These are phyloP conservation scores for Orthonevra nobilis DNA, from an alignment of 2,888 invertebrate species.

Conservation along the genomic window DNA sequence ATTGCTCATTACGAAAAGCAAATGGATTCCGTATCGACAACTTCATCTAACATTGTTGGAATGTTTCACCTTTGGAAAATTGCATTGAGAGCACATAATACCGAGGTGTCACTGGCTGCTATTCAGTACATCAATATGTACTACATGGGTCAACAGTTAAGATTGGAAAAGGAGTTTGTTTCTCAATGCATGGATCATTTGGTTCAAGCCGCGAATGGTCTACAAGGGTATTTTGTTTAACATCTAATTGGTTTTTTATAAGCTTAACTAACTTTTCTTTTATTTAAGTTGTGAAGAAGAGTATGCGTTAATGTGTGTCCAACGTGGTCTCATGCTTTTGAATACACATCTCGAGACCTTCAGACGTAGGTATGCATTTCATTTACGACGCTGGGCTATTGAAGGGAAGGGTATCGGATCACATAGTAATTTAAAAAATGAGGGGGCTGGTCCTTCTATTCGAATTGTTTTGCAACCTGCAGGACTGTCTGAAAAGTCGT, in stretches of 20 bases:
- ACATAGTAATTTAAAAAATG: slow-evolving; percentile 82
- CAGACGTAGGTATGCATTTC: slow-evolving; percentile 92
- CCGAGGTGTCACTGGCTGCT: slow-evolving; percentile 96
- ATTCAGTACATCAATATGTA: slow-evolving; percentile 96
- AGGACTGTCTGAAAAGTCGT: slow-evolving; percentile 91
- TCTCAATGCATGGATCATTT: slow-evolving; percentile 96
- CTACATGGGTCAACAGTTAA: slow-evolving; percentile 94
- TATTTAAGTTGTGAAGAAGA: slow-evolving; percentile 82
- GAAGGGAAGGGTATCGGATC: slow-evolving; percentile 90
- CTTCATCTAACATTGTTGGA: slow-evolving; percentile 85
- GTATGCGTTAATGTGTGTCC: slow-evolving; percentile 92
- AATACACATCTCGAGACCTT: slow-evolving; percentile 97
- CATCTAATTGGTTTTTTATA: no score
- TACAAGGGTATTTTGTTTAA: slow-evolving; percentile 78
- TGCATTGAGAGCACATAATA: slow-evolving; percentile 92
- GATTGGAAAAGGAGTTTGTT: slow-evolving; percentile 95
- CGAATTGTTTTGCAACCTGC: slow-evolving; percentile 93
- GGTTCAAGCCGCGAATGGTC: slow-evolving; percentile 89
- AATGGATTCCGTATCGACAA: slow-evolving; percentile 75
- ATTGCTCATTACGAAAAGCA: slow-evolving; percentile 85
- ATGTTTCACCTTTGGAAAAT: slow-evolving; percentile 98
- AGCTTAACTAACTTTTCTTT: not conserved
- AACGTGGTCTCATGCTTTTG: slow-evolving; percentile 91
- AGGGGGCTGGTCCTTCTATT: slow-evolving; percentile 84
- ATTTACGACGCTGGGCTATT: slow-evolving; percentile 92